Percentiles rank a stretch among this genome's conserved stretches.
phyloP scores from a whole-genome alignment of 2,113 vertebrate species.

The Struthio camelus region DNA sequence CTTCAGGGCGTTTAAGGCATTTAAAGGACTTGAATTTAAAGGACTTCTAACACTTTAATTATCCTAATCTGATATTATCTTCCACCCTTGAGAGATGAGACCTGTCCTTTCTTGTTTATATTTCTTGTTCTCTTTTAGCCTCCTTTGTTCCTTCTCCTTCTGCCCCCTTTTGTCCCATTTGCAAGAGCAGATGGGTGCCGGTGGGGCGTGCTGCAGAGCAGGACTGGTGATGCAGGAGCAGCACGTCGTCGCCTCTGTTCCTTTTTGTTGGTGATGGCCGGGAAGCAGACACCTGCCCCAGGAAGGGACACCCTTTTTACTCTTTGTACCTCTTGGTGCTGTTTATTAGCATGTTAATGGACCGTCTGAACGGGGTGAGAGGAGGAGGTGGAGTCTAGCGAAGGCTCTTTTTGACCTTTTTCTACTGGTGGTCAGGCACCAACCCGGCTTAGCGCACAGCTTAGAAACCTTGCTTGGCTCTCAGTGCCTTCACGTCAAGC shows the following conservation, averaged over 20 bases:
- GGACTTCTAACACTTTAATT: background rate
- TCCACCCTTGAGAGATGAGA: background rate
- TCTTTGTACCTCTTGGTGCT: background rate
- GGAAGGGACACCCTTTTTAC: background rate
- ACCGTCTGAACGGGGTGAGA: background rate
- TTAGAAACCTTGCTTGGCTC: background rate
- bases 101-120: background rate
- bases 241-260: background rate
- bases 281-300: accelerated
- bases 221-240: background rate
- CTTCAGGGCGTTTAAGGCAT: background rate
- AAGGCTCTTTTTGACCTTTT: background rate
- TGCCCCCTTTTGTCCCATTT: background rate
- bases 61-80: background rate
- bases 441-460: background rate
- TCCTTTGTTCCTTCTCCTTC: background rate
- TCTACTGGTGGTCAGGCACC: background rate
- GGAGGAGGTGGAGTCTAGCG: background rate
- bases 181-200: accelerated
- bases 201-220: accelerated
- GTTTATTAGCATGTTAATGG: background rate
- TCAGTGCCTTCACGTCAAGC: background rate
- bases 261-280: accelerated
- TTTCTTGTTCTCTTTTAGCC: background rate
- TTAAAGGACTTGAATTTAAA: background rate